Percentiles rank a stretch among this genome's conserved stretches.
Conservation (phyloP, 2,113 vertebrate genomes). For the Sitta europaea region DNA sequence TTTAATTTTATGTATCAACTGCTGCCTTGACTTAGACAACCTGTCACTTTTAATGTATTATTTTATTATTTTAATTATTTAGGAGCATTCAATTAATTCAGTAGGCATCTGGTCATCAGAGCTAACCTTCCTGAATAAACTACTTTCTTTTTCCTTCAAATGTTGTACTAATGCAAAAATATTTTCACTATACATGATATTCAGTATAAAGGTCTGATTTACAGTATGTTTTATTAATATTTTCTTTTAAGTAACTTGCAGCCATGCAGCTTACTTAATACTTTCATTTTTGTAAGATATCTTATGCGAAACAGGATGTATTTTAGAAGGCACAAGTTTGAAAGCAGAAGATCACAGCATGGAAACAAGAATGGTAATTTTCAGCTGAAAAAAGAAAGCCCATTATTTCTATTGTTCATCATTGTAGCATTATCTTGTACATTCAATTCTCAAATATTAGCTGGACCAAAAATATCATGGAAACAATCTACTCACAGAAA, state of each 20-base stretch:
- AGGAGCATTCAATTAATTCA: constrained; percentile 59
- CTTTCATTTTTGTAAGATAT: constrained; percentile 26
- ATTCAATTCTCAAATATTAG: neutral
- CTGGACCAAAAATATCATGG: neutral
- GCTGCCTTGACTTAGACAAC: constrained; percentile 74
- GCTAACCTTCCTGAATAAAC: neutral
- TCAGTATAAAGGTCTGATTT: constrained; percentile 3
- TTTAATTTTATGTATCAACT: constrained; percentile 82
- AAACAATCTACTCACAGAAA: neutral
- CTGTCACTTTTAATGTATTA: constrained; percentile 74
- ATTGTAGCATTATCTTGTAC: neutral
- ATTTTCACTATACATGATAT: constrained; percentile 6
- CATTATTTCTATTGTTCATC: neutral
- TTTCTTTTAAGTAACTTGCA: constrained; percentile 33
- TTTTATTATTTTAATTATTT: constrained; percentile 74
- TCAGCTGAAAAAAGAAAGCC: neutral
- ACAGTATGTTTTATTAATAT: constrained; percentile 6
- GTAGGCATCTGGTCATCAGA: constrained; percentile 38
- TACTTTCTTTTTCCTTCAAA: neutral
- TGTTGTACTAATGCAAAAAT: neutral
- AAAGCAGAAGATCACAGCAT: neutral
- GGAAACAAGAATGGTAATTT: neutral
- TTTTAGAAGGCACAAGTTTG: neutral
- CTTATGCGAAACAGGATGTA: neutral
- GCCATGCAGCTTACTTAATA: neutral